These are phyloP conservation scores for Saccostrea echinata DNA, from an alignment of 1,140 invertebrate genomes.

Conservation along the genomic window DNA sequence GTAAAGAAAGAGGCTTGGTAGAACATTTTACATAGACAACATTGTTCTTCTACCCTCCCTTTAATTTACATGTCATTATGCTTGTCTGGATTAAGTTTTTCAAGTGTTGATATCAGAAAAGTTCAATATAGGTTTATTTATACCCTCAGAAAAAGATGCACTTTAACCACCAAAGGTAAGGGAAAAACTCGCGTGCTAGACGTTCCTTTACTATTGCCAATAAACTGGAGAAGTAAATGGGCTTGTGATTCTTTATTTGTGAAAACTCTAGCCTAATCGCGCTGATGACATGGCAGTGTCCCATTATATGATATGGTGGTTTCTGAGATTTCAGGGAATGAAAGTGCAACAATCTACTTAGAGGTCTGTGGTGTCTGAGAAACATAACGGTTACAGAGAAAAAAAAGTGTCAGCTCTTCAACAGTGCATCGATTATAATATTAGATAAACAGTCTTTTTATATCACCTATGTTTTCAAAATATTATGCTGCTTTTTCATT, in stretches of 20 bases:
- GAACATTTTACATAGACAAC: no score
- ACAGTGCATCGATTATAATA: not conserved
- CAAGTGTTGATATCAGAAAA: no score
- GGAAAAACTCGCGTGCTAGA: not conserved
- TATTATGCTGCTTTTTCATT: no score
- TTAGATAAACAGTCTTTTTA: not conserved
- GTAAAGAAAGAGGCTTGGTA: no score
- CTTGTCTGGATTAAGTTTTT: no score
- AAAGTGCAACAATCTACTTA: not conserved
- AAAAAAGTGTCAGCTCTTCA: not conserved
- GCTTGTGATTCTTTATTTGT: not conserved
- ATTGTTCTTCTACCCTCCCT: no score
- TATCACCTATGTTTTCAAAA: no score
- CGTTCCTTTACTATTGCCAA: not conserved
- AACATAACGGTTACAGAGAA: not conserved
- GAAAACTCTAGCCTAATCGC: slow-evolving; percentile 10
- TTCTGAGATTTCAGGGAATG: not conserved
- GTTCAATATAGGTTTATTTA: no score
- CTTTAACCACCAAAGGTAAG: not conserved
- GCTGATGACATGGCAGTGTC: not conserved
- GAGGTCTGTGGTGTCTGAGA: not conserved
- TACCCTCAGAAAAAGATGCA: not conserved
- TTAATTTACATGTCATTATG: no score
- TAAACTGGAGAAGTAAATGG: not conserved
- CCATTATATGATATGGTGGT: slow-evolving; percentile 4